Base-by-base conservation (phyloP, 2,888 invertebrate species). In the Drepana falcataria region DNA sequence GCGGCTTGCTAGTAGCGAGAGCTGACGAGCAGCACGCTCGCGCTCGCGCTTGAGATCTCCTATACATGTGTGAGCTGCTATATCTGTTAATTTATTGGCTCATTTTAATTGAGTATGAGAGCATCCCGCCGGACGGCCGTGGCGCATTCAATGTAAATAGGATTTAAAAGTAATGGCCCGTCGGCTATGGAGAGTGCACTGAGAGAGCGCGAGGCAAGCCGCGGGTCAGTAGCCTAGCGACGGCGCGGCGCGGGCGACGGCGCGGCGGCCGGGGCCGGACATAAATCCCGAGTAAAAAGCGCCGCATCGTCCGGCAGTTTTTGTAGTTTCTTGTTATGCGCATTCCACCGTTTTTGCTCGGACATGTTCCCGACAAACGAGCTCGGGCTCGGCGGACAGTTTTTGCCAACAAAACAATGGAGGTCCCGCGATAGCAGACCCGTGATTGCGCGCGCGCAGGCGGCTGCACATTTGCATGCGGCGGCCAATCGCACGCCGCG, bases 101-200 rank as follows among this genome's bases (percentile, higher is more conserved):
- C 80, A 85, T 87, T 88, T 88, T 88, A 89, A 88, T 87, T 87
- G 85, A 74, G 74, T 66, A 71, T 68, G 44, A 7, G 4, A 66
- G 75, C 79, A 75, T 77, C 80, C 65, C 74, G 75, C 67, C 66
- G 69, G 62, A 60, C 57, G 63, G 63, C 61, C 65, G 67, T 48
- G 56, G 72, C 64, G 81, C 88, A 89, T 89, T 89, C 88, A 89
- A 89, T 89, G 88, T 85, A 84, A 89, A 89, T 89, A 85, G 68
- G 79, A 66, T 71, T 74, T 69, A 67, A 77, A 78, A 83, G 81
- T 84, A 81, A 85, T 84, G 86, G 81, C 75, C 76, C 71, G 76
- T 73, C 68, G 77, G 67, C 83, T 75, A 82, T 81, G 75, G 83
- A 68, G 68, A 65, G 66, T 58, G 59, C 59, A 55, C 59, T 54